Evolutionary conservation across 2,888 invertebrate species (phyloP), one percentile per base, ranked within the genome.

Genomic region (Drosophila anomalata): DNA sequence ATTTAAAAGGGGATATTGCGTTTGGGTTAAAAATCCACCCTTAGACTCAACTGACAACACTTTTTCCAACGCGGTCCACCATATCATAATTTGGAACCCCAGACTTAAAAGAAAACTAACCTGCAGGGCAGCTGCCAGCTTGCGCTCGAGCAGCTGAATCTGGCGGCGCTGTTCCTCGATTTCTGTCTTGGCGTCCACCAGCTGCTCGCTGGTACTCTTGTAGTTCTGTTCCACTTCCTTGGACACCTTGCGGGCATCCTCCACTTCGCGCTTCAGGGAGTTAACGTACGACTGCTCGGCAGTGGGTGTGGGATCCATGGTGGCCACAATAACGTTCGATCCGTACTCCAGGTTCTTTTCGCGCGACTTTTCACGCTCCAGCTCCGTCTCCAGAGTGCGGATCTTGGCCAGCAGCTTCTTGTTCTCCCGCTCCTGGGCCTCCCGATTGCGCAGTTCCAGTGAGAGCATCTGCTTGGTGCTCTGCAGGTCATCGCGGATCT

Each of bases 381-480:
- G 89, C 90, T 97, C 96, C 11, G 95, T 95, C 92, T 97, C 96
- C 77, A 97, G 92, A 87, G 96, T 96, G 26, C 95, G 94, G 89
- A 97, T 95, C 91, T 95, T 95, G 53, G 96, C 94, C 90, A 95
- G 93, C 53, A 97, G 93, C 83, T 96, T 94, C 90, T 97, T 97
- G 89, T 97, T 97, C 92, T 97, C 97, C 87, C 96, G 93, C 80
- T 96, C 96, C 87, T 96, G 94, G 0, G 95, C 96, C 91, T 97
- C 97, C 89, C 97, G 97, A 89, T 96, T 96, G 87, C 96, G 93
- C 79, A 97, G 92, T 92, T 97, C 97, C 65, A 97, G 93, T 12
- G 97, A 97, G 70, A 97, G 92, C 93, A 97, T 95, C 92, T 97
- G 97, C 91, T 97, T 97, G 7, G 97, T 97, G 65, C 97, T 97